A percentile compares a stretch with the other conserved stretches of the same genome.
These are phyloP conservation scores for Scyliorhinus canicula DNA, from an alignment of 2,797 vertebrate genomes.

Conservation along the genomic window DNA sequence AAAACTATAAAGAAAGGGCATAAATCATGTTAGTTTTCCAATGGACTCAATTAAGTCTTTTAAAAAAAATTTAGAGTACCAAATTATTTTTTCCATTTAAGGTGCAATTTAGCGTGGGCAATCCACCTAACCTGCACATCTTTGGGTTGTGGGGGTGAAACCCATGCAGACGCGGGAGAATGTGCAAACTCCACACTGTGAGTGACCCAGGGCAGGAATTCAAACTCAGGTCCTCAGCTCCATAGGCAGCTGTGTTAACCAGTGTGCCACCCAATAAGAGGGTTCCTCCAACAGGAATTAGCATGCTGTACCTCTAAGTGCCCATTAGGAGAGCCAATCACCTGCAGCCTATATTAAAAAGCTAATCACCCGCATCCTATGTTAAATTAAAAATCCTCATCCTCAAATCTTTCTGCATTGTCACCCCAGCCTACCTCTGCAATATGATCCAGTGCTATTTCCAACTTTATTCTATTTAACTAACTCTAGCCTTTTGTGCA, in stretches of 20 bases:
- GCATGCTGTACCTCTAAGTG: not conserved
- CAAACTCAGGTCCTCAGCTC: too few species aligned
- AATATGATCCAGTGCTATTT: not conserved
- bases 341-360: not conserved
- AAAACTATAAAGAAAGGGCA: conserved; percentile 52
- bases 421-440: not conserved
- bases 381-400: not conserved
- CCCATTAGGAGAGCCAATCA: not conserved
- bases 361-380: not conserved
- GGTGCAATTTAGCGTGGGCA: too few species aligned
- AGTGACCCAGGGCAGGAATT: too few species aligned
- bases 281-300: not conserved
- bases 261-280: too few species aligned
- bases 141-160: too few species aligned
- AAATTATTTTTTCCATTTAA: too few species aligned
- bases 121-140: too few species aligned
- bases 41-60: too few species aligned
- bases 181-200: too few species aligned
- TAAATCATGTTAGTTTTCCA: not conserved
- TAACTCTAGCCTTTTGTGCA: not conserved
- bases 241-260: too few species aligned
- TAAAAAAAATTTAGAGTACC: too few species aligned
- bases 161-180: too few species aligned
- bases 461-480: not conserved
- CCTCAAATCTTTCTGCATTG: not conserved